Base-by-base conservation (phyloP, 2,888 invertebrate species). In the Gymnocheta viridis region DNA sequence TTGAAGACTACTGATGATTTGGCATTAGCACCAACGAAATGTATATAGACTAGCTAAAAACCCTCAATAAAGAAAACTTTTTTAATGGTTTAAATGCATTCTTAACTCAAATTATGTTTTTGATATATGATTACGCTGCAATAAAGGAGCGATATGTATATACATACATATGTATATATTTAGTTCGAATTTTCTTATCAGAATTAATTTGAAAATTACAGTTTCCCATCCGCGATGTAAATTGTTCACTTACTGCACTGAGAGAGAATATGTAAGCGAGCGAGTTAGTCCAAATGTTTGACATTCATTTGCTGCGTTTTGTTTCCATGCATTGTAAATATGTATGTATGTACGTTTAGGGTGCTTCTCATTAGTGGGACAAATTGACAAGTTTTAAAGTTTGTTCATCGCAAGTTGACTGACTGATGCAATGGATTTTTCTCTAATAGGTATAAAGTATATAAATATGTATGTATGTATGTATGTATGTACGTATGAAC, bases 371-470 rank as follows among this genome's bases (percentile, higher is more conserved):
- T 51, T 54, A 67, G 7, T n/a, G 10, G 6, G 10, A 51, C 27
- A 67, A 67, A 32, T 67, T 49, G 32, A 9, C 22, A 51, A 69
- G 51, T 69, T 69, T 69, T 17, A 10, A 54, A 69, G 51, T 54
- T 51, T 38, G n/a, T 51, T n/a, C 9, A 19, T 56, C 2, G 6
- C 14, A 27, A 51, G 12, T 24, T 44, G 35, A 38, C 35, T 38
- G 9, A 7, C 2, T 38, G 12, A 38, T 44, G 51, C 58, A 58
- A 32, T 32, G 12, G 17, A 32, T 54, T 54, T n/a, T 12, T 12
- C 35, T 2, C 2, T 2, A n/a, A n/a, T n/a, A n/a, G n/a, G n/a
- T n/a, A n/a, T n/a, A n/a, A n/a, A n/a, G n/a, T n/a, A n/a, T n/a
- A n/a, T n/a, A n/a, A n/a, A n/a, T n/a, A n/a, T 12, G 2, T 38